Evolutionary conservation across 2,113 vertebrate genomes (phyloP).

Genomic region (Romanogobio albipinnatus): DNA sequence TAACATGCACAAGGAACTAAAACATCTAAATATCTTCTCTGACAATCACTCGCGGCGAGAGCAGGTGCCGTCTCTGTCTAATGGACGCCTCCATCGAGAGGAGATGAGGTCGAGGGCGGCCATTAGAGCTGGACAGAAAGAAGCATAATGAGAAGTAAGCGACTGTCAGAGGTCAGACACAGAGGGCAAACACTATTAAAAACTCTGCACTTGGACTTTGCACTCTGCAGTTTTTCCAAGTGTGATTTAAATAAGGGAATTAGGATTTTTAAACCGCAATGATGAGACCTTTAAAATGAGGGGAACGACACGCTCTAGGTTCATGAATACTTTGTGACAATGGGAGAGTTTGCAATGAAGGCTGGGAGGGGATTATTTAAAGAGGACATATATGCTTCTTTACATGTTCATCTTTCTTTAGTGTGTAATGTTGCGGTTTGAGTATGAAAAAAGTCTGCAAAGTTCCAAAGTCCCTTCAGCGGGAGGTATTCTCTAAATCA

Average conservation of each 20-base stretch:
- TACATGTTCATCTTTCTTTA: no score
- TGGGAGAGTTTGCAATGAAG: not conserved
- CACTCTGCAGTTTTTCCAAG: not conserved
- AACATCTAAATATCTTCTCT: not conserved
- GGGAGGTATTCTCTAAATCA: no score
- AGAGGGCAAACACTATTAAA: constrained; percentile 30
- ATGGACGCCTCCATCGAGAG: not conserved
- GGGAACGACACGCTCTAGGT: not conserved
- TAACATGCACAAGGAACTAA: constrained; percentile 9
- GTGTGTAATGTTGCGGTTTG: no score
- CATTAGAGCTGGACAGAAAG: constrained; percentile 25
- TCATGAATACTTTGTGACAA: not conserved
- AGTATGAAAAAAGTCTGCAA: no score
- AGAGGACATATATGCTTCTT: no score
- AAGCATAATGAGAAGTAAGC: constrained; percentile 25
- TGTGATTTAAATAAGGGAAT: not conserved
- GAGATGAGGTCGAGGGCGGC: not conserved
- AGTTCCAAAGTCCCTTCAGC: no score
- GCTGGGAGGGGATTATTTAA: not conserved
- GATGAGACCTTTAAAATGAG: not conserved
- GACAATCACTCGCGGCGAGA: not conserved
- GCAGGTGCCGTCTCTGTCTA: constrained; percentile 23
- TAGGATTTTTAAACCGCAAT: not conserved
- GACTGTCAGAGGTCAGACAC: constrained; percentile 20
- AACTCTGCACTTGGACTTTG: constrained; percentile 6